phyloP scores from a whole-genome alignment of 2,797 vertebrate species.

The Heterohyrax brucei region DNA sequence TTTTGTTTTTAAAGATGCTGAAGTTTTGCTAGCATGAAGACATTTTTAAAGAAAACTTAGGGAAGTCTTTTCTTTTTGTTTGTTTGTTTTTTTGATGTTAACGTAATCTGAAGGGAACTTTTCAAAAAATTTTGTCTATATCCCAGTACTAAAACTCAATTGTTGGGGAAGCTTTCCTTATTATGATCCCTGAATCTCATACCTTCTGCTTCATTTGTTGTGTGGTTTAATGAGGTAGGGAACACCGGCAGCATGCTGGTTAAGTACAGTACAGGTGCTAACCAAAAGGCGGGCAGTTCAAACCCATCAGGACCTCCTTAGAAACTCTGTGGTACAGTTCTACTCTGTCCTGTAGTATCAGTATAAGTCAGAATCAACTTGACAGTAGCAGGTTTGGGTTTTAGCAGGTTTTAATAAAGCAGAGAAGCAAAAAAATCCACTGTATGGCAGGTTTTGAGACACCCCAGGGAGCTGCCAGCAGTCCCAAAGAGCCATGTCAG shows the following conservation, averaged over 20 bases:
- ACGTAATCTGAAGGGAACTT: conserved; percentile 38
- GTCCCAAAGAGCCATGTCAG: background rate
- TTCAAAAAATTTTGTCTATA: conserved; percentile 50
- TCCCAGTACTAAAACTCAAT: background rate
- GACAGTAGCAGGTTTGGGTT: too few species aligned
- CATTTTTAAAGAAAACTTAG: background rate
- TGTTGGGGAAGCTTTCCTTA: background rate
- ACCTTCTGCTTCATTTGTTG: background rate
- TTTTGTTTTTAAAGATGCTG: conserved; percentile 15
- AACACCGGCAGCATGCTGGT: too few species aligned
- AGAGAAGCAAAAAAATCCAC: conserved; percentile 26
- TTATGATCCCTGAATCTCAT: background rate
- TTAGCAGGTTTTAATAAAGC: conserved; percentile 6
- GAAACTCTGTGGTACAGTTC: too few species aligned
- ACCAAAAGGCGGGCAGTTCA: too few species aligned
- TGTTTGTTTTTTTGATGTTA: background rate
- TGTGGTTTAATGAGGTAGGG: conserved; percentile 20
- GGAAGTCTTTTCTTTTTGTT: background rate
- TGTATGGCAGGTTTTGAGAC: conserved; percentile 15
- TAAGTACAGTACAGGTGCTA: too few species aligned
- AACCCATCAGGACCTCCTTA: too few species aligned
- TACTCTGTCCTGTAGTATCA: too few species aligned
- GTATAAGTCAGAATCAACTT: too few species aligned
- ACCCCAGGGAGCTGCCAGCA: background rate
- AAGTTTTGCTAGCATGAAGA: conserved; percentile 20